phyloP scores from a whole-genome alignment of 2,888 invertebrate genomes.

The Anaspis maculata region DNA sequence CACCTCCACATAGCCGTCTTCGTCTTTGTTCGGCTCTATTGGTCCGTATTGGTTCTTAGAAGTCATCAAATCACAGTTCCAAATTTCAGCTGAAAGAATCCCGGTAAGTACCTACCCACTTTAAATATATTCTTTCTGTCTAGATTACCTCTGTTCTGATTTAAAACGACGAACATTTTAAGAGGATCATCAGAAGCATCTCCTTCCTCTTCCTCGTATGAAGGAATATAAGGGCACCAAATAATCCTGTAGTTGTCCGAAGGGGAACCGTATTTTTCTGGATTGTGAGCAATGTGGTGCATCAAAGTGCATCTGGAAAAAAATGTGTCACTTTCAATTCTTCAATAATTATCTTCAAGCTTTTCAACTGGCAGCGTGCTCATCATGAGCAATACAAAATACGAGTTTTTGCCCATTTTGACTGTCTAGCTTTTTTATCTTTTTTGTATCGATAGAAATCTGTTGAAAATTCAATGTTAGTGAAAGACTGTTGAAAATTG shows the following conservation, averaged over 20 bases:
- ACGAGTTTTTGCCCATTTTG: too few species aligned
- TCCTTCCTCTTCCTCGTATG: constrained; percentile 49
- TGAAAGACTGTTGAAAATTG: too few species aligned
- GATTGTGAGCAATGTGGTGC: constrained; percentile 51
- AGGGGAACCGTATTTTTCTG: too few species aligned
- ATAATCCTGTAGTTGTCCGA: constrained; percentile 51
- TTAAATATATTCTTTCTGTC: not conserved
- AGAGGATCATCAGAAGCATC: constrained; percentile 62
- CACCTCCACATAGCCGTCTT: constrained; percentile 49
- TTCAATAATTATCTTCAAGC: too few species aligned
- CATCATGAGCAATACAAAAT: too few species aligned
- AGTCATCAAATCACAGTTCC: constrained; percentile 45
- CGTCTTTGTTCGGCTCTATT: constrained; percentile 36
- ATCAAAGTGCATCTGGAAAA: constrained; percentile 48
- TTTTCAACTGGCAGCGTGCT: too few species aligned
- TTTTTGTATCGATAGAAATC: too few species aligned
- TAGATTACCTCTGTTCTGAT: constrained; percentile 56
- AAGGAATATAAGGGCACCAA: constrained; percentile 90
- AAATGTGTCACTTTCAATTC: too few species aligned
- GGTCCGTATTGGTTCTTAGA: constrained; percentile 40
- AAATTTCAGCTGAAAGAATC: constrained; percentile 47
- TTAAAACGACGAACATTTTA: constrained; percentile 71
- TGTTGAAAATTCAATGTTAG: too few species aligned
- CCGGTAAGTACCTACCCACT: too few species aligned
- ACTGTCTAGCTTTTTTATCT: too few species aligned